Evolutionary conservation across 1,140 invertebrate genomes (phyloP), one percentile per base, ranked within the genome.

Genomic region (Lucilia cuprina): DNA sequence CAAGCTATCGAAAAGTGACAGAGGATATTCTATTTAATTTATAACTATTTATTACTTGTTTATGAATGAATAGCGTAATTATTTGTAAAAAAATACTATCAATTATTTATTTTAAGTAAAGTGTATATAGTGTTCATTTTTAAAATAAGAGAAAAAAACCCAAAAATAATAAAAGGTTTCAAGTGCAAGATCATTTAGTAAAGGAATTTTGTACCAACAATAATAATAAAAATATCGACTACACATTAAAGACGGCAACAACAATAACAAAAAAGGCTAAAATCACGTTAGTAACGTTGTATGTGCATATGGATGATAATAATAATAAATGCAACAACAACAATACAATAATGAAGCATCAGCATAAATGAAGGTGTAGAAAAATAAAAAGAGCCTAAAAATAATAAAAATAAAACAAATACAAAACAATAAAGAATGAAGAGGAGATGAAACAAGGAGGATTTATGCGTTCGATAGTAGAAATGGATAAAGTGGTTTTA

Each of bases 401-500:
- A 49, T 49, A 80, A 8, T 14, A 74, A 65, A 49, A 83, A 83
- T 75, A 83, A 84, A 87, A 84, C 85, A 86, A 85, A 70, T 49
- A 19, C n/a, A 80, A 49, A 41, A 77, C 12, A 80, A 80, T n/a
- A 55, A 55, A 55, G 13, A 55, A 55, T 17, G 50, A 30, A 30
- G 25, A 80, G 82, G 49, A 83, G 74, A 84, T 60, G 35, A 77
- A 74, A 84, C 74, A 85, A 80, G 47, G 77, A 87, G 88, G 88
- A 89, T 87, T 87, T 86, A 89, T 87, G 84, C 85, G 85, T 87
- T 80, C 77, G 77, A 80, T 80, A 80, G 77, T 80, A 50, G 41
- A 80, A 80, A 80, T 80, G 77, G 77, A 80, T 80, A 88, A 89
- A 89, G 88, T 89, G 86, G 88, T 84, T 85, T 87, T 88, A 89